Conservation (phyloP, 2,888 invertebrate genomes). For the Euproctis similis region DNA sequence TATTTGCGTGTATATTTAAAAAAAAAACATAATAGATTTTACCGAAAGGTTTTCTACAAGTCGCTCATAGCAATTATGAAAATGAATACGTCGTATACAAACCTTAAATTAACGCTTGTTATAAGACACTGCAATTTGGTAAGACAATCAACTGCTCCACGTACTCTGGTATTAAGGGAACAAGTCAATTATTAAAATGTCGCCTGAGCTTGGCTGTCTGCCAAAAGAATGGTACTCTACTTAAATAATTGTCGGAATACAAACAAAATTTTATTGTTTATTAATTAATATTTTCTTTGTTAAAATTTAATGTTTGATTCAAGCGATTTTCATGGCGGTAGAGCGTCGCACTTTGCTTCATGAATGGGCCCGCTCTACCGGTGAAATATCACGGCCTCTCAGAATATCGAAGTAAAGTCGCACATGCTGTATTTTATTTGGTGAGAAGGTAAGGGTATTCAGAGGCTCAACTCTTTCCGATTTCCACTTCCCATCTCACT, state of each 20-base stretch:
- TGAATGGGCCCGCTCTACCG: no score
- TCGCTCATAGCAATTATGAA: constrained; percentile 3
- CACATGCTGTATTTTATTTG: no score
- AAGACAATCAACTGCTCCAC: constrained; percentile 20
- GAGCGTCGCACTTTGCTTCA: no score
- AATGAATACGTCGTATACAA: background rate
- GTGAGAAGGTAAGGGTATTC: no score
- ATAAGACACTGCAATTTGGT: constrained; percentile 19
- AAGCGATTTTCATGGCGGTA: no score
- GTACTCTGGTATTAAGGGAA: constrained; percentile 37
- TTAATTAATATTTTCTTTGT: constrained; percentile 63
- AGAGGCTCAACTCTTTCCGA: no score
- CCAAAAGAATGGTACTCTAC: constrained; percentile 43
- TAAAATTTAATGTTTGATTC: constrained; percentile 41
- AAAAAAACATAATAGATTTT: no score
- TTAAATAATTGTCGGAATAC: constrained; percentile 49
- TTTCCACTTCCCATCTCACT: no score
- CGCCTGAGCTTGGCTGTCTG: constrained; percentile 48
- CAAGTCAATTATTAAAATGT: constrained; percentile 56
- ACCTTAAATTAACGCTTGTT: constrained; percentile 11
- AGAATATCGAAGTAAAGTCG: no score
- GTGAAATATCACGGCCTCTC: no score
- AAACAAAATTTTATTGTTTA: constrained; percentile 56
- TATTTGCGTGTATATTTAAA: no score
- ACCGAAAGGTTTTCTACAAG: no score